Evolutionary conservation across 2,888 invertebrate genomes (phyloP).

Genomic region (Lobophora halterata): DNA sequence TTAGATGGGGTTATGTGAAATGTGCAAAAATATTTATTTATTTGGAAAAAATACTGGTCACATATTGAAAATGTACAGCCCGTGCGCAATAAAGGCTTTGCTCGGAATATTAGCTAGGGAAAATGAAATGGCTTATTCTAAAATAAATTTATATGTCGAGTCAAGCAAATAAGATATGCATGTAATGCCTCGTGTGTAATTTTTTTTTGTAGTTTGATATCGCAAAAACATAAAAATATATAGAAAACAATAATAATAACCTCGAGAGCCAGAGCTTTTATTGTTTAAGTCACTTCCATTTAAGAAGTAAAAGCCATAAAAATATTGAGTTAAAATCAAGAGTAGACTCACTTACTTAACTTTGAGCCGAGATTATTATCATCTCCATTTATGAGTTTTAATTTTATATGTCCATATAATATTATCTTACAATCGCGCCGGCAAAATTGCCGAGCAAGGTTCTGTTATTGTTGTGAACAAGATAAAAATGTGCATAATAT

Average conservation of each 20-base stretch:
- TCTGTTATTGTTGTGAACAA: constrained; percentile 12
- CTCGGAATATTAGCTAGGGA: no score
- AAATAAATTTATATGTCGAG: constrained; percentile 17
- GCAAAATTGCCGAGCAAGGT: constrained; percentile 16
- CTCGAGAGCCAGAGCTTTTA: no score
- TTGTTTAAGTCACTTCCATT: constrained; percentile 3
- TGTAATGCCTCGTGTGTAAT: no score
- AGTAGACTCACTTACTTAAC: no score
- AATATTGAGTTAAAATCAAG: constrained; percentile 1
- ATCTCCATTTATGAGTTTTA: constrained; percentile 10
- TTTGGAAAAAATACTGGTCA: constrained; percentile 11
- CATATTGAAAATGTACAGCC: constrained; percentile 13
- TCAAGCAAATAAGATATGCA: no score
- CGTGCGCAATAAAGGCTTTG: constrained; percentile 10
- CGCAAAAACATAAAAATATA: no score
- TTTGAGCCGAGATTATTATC: constrained; percentile 15
- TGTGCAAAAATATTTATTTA: no score
- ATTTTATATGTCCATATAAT: constrained; percentile 11
- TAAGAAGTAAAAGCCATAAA: constrained; percentile 10
- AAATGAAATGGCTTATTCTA: constrained; percentile 15
- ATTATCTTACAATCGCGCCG: constrained; percentile 5
- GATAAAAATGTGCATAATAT: constrained; percentile 24
- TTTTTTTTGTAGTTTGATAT: no score
- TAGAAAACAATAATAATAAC: no score
- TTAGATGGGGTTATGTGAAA: no score